These are phyloP conservation scores for Poecilia wingei DNA, from an alignment of 2,797 vertebrate species.

Conservation along the genomic window DNA sequence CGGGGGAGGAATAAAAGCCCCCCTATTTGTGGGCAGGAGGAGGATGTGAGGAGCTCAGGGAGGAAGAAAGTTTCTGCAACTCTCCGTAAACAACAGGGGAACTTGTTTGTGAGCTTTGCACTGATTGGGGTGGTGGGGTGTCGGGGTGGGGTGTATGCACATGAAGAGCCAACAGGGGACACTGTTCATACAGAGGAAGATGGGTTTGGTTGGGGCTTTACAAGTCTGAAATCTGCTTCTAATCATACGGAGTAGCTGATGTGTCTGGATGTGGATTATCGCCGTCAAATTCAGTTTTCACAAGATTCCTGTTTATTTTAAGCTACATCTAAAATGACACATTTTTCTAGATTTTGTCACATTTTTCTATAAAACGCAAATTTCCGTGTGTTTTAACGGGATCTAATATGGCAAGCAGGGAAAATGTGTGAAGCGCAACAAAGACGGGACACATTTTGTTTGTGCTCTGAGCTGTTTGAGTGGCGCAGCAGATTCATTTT, in stretches of 20 bases:
- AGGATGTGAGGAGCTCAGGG: constrained; percentile 45
- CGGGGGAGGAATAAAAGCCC: constrained; percentile 27
- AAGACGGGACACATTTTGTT: neutral
- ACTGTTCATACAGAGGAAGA: constrained; percentile 66
- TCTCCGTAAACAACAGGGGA: constrained; percentile 31
- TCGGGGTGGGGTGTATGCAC: constrained; percentile 30
- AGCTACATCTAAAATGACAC: neutral
- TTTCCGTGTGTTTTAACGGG: neutral
- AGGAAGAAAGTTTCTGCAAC: constrained; percentile 43
- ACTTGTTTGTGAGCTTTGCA: constrained; percentile 28
- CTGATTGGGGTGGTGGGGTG: neutral
- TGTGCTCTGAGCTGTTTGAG: too few species aligned
- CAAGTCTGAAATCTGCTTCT: neutral
- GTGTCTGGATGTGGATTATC: neutral
- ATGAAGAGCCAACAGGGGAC: constrained; percentile 75
- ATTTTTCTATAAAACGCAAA: neutral
- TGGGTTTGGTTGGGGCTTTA: constrained; percentile 5
- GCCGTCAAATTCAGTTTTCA: neutral
- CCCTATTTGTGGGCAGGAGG: constrained; percentile 42
- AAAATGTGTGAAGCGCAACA: neutral
- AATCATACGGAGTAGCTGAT: neutral
- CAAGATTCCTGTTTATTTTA: neutral
- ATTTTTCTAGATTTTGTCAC: neutral
- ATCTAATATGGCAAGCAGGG: neutral
- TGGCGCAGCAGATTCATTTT: too few species aligned